A percentile compares a stretch with the other conserved stretches of the same genome.
Evolutionary conservation across 2,888 invertebrate genomes (phyloP).

Genomic region (Amblyjoppa proteus): DNA sequence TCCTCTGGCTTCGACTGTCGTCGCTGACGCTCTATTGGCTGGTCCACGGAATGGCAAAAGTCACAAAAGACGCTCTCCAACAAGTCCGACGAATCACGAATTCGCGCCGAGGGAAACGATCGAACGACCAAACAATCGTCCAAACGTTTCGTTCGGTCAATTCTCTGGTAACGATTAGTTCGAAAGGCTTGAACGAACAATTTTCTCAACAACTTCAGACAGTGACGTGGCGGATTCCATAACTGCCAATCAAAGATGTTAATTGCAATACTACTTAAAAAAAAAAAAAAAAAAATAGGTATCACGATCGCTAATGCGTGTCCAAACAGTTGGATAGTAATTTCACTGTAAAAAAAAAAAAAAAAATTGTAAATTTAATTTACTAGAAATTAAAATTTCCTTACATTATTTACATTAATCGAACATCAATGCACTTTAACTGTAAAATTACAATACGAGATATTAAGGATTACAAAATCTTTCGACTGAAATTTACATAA

Average conservation of each 20-base stretch:
- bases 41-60: constrained; percentile 47
- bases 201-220: not conserved
- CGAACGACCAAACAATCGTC: constrained; percentile 53
- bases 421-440: too few relatives aligned
- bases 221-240: not conserved
- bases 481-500: too few relatives aligned
- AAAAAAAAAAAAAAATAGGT: too few relatives aligned
- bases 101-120: constrained; percentile 51
- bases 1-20: constrained; percentile 48
- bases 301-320: too few relatives aligned
- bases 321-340: too few relatives aligned
- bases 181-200: not conserved
- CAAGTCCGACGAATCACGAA: constrained; percentile 64
- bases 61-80: constrained; percentile 41
- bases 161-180: not conserved
- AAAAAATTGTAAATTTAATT: too few relatives aligned
- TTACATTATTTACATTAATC: too few relatives aligned
- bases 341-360: too few relatives aligned
- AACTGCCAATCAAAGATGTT: not conserved
- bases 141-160: constrained; percentile 30
- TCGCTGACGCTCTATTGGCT: constrained; percentile 18
- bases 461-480: too few relatives aligned
- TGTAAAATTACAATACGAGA: too few relatives aligned
- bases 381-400: too few relatives aligned
- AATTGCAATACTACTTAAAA: not conserved